These are phyloP conservation scores for Tragelaphus imberbis DNA, from an alignment of 2,113 vertebrate species.

Conservation along the genomic window DNA sequence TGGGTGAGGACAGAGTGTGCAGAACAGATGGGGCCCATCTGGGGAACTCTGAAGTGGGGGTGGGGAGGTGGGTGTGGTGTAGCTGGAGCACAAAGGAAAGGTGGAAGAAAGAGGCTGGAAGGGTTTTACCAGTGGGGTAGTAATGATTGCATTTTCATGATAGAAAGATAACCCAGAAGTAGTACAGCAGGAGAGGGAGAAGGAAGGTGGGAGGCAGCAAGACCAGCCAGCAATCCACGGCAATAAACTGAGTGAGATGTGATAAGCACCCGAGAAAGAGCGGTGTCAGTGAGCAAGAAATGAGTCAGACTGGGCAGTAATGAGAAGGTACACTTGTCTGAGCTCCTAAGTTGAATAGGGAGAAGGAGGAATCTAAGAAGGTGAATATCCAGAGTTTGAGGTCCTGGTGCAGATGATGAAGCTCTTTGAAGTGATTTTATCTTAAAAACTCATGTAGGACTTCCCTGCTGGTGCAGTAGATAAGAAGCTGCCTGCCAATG, in stretches of 20 bases:
- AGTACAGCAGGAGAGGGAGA: background rate
- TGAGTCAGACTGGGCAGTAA: background rate
- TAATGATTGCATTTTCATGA: background rate
- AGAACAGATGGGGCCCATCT: background rate
- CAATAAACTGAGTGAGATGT: fast-evolving
- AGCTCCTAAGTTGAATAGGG: background rate
- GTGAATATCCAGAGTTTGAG: background rate
- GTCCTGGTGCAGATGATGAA: background rate
- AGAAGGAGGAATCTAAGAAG: background rate
- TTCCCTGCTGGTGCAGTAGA: background rate
- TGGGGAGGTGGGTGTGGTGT: background rate
- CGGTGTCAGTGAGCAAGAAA: background rate
- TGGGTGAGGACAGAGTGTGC: background rate
- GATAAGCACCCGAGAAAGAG: no score
- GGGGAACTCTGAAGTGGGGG: background rate
- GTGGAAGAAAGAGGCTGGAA: background rate
- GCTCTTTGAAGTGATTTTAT: background rate
- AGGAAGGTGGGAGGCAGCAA: background rate
- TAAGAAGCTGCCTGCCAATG: background rate
- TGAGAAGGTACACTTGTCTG: background rate
- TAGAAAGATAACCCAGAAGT: background rate
- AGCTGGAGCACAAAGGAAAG: background rate
- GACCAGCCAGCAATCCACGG: background rate
- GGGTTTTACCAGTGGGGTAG: background rate
- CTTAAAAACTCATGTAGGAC: background rate